Percentiles rank a stretch among this genome's conserved stretches.
Evolutionary conservation across 2,888 invertebrate species (phyloP).

Genomic region (Plusia festucae): DNA sequence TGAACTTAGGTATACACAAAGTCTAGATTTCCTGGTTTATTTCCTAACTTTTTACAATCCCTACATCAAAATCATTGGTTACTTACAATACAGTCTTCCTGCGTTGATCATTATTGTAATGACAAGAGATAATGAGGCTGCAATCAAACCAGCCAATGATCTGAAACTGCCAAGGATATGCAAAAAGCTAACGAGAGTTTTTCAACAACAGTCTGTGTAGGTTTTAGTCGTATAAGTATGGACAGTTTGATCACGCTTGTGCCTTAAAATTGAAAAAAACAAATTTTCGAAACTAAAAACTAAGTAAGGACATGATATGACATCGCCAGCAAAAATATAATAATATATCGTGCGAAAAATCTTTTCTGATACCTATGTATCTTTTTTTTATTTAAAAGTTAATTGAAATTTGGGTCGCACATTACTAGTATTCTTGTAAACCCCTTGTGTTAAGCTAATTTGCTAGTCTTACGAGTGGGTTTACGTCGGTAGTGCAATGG

Average conservation of each 20-base stretch:
- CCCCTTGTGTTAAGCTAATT: too few relatives aligned
- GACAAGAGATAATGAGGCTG: slow-evolving; percentile 58
- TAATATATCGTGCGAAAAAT: too few relatives aligned
- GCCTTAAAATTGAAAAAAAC: too few relatives aligned
- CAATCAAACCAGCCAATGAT: slow-evolving; percentile 76
- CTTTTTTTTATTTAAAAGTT: too few relatives aligned
- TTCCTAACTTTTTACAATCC: slow-evolving; percentile 37
- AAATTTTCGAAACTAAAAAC: too few relatives aligned
- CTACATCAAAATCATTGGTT: slow-evolving; percentile 28
- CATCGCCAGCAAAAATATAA: too few relatives aligned
- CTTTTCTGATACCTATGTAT: too few relatives aligned
- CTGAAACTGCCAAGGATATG: slow-evolving; percentile 82
- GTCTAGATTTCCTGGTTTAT: slow-evolving; percentile 11
- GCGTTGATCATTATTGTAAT: slow-evolving; percentile 62
- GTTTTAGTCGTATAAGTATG: slow-evolving; percentile 12
- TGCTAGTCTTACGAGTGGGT: too few relatives aligned
- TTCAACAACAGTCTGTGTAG: slow-evolving; percentile 37
- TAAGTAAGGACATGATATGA: too few relatives aligned
- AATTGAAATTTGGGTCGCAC: too few relatives aligned
- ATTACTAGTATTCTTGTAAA: too few relatives aligned
- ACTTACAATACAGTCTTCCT: slow-evolving; percentile 66
- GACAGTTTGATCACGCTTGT: neutral
- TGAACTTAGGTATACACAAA: neutral
- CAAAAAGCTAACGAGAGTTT: slow-evolving; percentile 71
- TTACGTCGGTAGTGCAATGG: too few relatives aligned